Evolutionary conservation across 2,888 invertebrate genomes (phyloP), one percentile per base, ranked within the genome.

Genomic region (Cantharis nigra): DNA sequence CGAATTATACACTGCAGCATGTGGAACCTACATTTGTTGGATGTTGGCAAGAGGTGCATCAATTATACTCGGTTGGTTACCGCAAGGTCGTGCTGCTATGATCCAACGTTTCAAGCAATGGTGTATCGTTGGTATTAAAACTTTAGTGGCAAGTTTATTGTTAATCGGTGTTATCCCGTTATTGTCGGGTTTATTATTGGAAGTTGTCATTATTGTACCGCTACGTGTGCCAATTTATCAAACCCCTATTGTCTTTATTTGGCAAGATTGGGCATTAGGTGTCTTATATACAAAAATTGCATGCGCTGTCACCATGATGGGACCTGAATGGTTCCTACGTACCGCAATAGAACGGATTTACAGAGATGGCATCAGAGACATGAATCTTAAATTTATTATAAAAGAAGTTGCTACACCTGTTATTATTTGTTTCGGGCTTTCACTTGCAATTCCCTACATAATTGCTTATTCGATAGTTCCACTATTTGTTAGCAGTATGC

Each of bases 231-330:
- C 98, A 0, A 90, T 97, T 3, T 94, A 96, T 82, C 97, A 98
- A 88, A 97, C 97, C 9, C 98, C 96, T 0, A 94, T 96, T 33
- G 90, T 96, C 75, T 96, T 96, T 86, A 92, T 96, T 71, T 96
- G 96, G 96, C 96, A 98, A 83, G 98, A 99, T 89, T 99, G 99
- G 99, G 98, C 98, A 0, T 90, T 99, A 26, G 98, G 99, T 23
- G 97, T 99, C 11, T 90, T 99, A 0, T 98, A 99, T 87, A 98
- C 98, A 1, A 99, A 99, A 90, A 98, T 99, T 75, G 95, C 98
- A 14, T 97, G 98, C 85, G 99, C 98, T 0, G 91, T 98, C 23
- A 97, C 97, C 0, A 95, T 99, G 93, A 98, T 99, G 98, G 98
- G 98, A 0, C 98, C 98, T 9, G 98, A 98, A 89, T 98, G 98